Percentiles rank a stretch among this genome's conserved stretches.
These are phyloP conservation scores for Exocentrus adspersus DNA, from an alignment of 2,888 invertebrate species.

Conservation along the genomic window DNA sequence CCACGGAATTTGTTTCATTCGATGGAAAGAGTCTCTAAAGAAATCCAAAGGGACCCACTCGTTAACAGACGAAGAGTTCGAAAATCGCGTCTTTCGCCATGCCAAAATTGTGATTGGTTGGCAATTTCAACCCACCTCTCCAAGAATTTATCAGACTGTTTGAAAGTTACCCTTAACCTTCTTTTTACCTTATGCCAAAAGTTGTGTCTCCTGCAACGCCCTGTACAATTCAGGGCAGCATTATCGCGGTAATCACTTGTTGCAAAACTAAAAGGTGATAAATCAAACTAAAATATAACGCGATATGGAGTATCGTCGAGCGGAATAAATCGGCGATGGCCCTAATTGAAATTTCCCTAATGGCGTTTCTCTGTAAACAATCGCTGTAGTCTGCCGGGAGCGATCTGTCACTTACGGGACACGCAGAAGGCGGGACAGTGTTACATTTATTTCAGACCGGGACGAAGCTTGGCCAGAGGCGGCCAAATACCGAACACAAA, in stretches of 20 bases:
- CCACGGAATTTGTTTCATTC: too few species aligned
- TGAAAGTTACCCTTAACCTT: too few species aligned
- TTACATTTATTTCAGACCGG: slow-evolving; percentile 49
- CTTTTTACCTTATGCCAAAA: too few species aligned
- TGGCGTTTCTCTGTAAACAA: slow-evolving; percentile 64
- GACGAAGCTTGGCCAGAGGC: slow-evolving; percentile 6
- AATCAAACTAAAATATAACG: slow-evolving; percentile 41
- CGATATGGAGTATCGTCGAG: slow-evolving; percentile 43
- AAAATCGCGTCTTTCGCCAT: too few species aligned
- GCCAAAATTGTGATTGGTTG: too few species aligned
- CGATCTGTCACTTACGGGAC: slow-evolving; percentile 63
- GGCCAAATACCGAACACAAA: background rate
- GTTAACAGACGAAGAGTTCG: too few species aligned
- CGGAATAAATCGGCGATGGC: slow-evolving; percentile 45
- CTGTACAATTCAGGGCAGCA: too few species aligned
- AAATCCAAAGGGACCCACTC: too few species aligned
- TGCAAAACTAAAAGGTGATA: slow-evolving; percentile 27
- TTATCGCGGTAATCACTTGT: slow-evolving; percentile 17
- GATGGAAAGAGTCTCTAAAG: too few species aligned
- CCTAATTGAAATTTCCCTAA: slow-evolving; percentile 65
- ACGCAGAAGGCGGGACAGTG: slow-evolving; percentile 54
- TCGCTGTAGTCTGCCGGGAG: slow-evolving; percentile 58
- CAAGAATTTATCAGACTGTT: too few species aligned
- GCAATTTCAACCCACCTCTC: too few species aligned
- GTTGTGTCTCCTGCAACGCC: too few species aligned